phyloP scores from a whole-genome alignment of 2,888 invertebrate genomes.

The Meteorus cinctellus region DNA sequence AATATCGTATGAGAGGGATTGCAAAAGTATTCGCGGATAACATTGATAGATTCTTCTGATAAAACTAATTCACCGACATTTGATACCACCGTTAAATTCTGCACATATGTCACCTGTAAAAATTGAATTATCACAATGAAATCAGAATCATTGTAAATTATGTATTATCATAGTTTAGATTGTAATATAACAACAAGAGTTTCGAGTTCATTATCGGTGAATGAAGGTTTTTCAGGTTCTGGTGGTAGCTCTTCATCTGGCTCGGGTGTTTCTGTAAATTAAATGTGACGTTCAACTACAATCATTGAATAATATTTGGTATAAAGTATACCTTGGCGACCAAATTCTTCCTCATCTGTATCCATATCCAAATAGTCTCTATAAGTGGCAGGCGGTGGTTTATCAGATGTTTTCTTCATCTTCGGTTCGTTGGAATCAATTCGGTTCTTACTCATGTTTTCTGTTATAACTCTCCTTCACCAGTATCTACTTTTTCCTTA shows the following conservation, averaged over 20 bases:
- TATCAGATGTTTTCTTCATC: slow-evolving; percentile 57
- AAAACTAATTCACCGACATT: slow-evolving; percentile 84
- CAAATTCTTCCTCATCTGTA: slow-evolving; percentile 70
- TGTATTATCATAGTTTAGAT: neutral
- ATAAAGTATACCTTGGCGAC: slow-evolving; percentile 62
- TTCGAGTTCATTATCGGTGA: slow-evolving; percentile 78
- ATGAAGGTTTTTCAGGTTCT: slow-evolving; percentile 77
- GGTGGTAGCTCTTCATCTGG: slow-evolving; percentile 67
- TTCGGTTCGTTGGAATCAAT: slow-evolving; percentile 43
- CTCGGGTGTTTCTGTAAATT: slow-evolving; percentile 67
- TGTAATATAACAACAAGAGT: slow-evolving; percentile 73
- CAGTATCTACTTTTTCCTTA: neutral
- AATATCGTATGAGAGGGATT: slow-evolving; percentile 78
- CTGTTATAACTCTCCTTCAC: neutral
- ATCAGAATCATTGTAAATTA: neutral
- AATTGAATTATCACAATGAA: neutral
- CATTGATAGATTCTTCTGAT: slow-evolving; percentile 78
- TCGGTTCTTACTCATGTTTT: slow-evolving; percentile 44
- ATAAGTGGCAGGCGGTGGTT: slow-evolving; percentile 54
- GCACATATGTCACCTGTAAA: slow-evolving; percentile 74
- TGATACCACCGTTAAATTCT: slow-evolving; percentile 82
- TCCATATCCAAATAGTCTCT: slow-evolving; percentile 70
- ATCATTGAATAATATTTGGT: neutral
- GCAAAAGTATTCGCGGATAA: slow-evolving; percentile 80
- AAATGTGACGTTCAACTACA: neutral